These are phyloP conservation scores for Silurus lanzhouensis DNA, from an alignment of 2,797 vertebrate species.

Conservation along the genomic window DNA sequence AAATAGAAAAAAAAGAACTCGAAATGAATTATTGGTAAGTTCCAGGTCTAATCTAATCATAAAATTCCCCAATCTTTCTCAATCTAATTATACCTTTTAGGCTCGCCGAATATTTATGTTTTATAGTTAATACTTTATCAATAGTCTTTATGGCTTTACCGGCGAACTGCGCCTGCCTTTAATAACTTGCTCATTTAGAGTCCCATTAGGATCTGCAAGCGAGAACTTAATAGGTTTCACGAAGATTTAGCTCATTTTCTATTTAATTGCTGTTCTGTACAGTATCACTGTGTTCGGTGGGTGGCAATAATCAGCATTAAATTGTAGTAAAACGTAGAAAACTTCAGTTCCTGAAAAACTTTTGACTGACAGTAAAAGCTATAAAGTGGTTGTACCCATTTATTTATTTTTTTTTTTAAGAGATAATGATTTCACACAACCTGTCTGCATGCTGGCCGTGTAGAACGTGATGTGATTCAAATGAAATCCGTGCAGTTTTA, in stretches of 20 bases:
- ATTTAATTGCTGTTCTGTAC: conserved; percentile 4
- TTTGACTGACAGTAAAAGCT: not conserved
- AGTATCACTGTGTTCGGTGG: not conserved
- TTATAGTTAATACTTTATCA: not conserved
- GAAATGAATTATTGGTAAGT: not conserved
- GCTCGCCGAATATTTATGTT: not conserved
- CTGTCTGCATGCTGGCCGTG: not conserved
- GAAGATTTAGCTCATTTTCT: conserved; percentile 1
- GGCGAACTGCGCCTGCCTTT: not conserved
- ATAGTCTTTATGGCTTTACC: not conserved
- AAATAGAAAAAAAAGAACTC: not conserved
- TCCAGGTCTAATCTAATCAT: not conserved
- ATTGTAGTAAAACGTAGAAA: not conserved
- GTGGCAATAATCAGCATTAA: not conserved
- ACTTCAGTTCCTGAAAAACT: conserved; percentile 1
- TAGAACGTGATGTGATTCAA: not conserved
- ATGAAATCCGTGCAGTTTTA: not conserved
- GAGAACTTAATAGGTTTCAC: conserved; percentile 18
- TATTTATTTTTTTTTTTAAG: not conserved
- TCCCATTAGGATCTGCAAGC: conserved; percentile 1
- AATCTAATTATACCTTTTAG: not conserved
- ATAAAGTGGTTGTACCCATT: not conserved
- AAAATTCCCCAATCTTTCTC: not conserved
- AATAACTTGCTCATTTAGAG: not conserved
- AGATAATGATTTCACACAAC: not conserved